These are phyloP conservation scores for Platorchestia sp. DNA, from an alignment of 1,140 invertebrate genomes.

Conservation along the genomic window DNA sequence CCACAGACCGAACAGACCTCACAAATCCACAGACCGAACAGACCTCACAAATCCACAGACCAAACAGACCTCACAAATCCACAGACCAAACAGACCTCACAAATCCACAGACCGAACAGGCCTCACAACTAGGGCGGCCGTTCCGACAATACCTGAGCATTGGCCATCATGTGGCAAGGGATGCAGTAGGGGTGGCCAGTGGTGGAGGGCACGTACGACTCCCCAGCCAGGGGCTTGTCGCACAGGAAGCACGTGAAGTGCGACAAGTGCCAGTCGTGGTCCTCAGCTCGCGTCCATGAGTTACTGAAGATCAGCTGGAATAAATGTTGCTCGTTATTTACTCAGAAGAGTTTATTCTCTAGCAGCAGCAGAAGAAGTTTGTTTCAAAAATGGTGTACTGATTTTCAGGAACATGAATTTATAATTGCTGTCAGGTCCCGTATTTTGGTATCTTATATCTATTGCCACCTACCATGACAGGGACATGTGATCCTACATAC, in stretches of 20 bases:
- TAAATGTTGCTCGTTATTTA: constrained; percentile 58
- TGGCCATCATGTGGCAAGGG: constrained; percentile 82
- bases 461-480: not conserved
- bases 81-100: too few species aligned
- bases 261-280: constrained; percentile 85
- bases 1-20: too few species aligned
- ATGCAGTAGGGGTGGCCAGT: constrained; percentile 82
- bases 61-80: too few species aligned
- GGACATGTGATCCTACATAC: not conserved
- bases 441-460: not conserved
- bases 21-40: too few species aligned
- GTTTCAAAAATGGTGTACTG: constrained; percentile 6
- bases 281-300: constrained; percentile 87
- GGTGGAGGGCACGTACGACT: constrained; percentile 82
- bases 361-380: too few species aligned
- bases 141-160: constrained; percentile 74
- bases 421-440: not conserved
- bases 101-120: too few species aligned
- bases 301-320: constrained; percentile 83
- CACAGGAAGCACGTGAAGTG: constrained; percentile 91
- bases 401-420: constrained; percentile 32
- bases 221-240: constrained; percentile 83
- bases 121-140: too few species aligned
- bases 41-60: too few species aligned
- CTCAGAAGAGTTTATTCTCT: not conserved